Base-by-base conservation (phyloP, 2,888 invertebrate species). In the Aleiodes alternator region DNA sequence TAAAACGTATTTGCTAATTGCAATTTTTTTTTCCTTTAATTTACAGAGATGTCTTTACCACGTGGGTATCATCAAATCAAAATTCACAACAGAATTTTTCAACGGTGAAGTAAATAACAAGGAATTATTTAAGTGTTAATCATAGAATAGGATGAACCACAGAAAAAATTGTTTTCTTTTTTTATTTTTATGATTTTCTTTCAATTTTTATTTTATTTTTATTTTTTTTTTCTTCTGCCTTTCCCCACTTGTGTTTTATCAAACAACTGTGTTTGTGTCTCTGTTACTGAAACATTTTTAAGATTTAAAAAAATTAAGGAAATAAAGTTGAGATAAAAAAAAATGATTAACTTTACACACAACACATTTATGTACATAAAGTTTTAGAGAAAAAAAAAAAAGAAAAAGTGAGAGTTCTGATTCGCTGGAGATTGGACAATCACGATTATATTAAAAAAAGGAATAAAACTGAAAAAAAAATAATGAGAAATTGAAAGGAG, bases 1-100 rank as follows among this genome's bases (percentile, higher is more conserved):
- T 23, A 1, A 1, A 29, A 12, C 9, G 16, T 61, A 70, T 48
- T 55, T 23, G 43, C 55, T 57, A 29, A 71, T 38, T 23, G 16
- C 8, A 55, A 64, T 61, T 64, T 9, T 56, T 56, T 72, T 55
- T 53, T 43, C 4, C 29, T 68, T 16, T 72, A 29, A 50, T 78
- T 83, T 83, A 77, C 93, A 96, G 96, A 91, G 97, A 97, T 90
- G 97, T 97, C 80, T 96, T 96, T 92, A 95, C 94, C 88, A 95
- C 95, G 79, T 96, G 96, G 96, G 96, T 96, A 87, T 95, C 96
- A 79, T 94, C 95, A 86, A 95, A 95, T 92, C 95, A 95, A 90
- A 94, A 93, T 90, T 92, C 93, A 90, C 92, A 94, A 89, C 95
- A 95, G 91, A 94, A 93, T 89, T 95, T 94, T 90, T 94, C 95